Percentiles rank a stretch among this genome's conserved stretches.
Evolutionary conservation across 2,797 vertebrate genomes (phyloP).

Genomic region (Rousettus madagascariensis): DNA sequence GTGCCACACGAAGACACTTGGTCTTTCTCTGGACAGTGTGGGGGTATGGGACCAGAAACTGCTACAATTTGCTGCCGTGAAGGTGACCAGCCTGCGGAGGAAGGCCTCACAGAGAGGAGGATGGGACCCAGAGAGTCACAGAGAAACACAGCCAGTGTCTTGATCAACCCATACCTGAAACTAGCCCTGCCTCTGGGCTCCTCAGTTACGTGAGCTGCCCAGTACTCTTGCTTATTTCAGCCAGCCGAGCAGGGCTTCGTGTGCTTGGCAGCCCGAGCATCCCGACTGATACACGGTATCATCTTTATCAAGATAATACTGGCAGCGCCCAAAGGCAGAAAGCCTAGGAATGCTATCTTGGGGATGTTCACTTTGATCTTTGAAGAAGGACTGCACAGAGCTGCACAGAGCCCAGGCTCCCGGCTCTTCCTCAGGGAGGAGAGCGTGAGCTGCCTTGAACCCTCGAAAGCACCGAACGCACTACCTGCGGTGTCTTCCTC

Average conservation of each 20-base stretch:
- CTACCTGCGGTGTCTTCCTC: conserved; percentile 91
- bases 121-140: not conserved
- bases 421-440: not conserved
- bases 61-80: too few species aligned
- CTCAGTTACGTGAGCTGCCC: accelerated
- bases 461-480: accelerated
- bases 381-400: not conserved
- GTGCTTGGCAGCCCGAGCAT: not conserved
- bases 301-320: not conserved
- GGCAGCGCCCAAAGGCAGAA: not conserved
- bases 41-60: not conserved
- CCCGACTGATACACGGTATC: not conserved
- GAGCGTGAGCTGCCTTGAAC: accelerated
- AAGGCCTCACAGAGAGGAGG: not conserved
- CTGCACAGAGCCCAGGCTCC: not conserved
- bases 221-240: not conserved
- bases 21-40: not conserved
- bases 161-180: not conserved
- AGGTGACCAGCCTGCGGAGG: not conserved
- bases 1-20: not conserved
- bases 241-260: not conserved
- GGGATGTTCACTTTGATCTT: not conserved
- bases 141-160: not conserved
- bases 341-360: not conserved
- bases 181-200: accelerated